Evolutionary conservation across 2,797 vertebrate species (phyloP), one percentile per base, ranked within the genome.

Genomic region (Hemitrygon akajei): DNA sequence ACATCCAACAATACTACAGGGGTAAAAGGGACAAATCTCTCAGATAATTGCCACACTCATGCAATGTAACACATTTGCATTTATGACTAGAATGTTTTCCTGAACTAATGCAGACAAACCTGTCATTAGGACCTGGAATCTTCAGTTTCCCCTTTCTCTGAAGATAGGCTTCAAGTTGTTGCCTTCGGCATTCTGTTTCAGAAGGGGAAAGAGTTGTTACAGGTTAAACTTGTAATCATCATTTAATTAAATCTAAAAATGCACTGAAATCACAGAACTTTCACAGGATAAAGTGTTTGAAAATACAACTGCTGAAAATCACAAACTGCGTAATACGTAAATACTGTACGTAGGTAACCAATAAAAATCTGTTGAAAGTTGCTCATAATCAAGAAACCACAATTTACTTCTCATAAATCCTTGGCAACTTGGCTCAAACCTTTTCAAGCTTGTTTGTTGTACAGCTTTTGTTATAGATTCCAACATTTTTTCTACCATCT

Each of bases 131-230:
- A 30, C 37, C 71, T 30, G 25, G 71, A n/a, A 47, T 30, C 47
- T 93, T 76, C 91, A 93, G 30, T 56, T 76, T 93, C 1, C 91
- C 91, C 47, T 93, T 93, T 76, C 71, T 75, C 34, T 47, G 14
- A 6, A 93, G 91, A 76, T 93, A 93, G 25, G 69, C 91, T 76
- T 76, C 34, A 75, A 93, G 91, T 18, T 93, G 91, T 30, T 93
- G 91, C 25, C 91, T 93, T 76, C 91, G 69, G 7, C 12, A n/a
- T 93, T 93, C 91, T 93, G 91, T 75, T 56, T 93, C 30, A 66
- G 11, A 76, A 1, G 56, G 87, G 16, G 7, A 76, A 20, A 27
- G 6, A 75, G 7, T 75, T 22, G 25, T 10, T 60, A 84, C 1
- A 37, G 40, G 22, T 71, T 25, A 73, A 92, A 73, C 22, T 91